A percentile compares a stretch with the other conserved stretches of the same genome.
Evolutionary conservation across 2,888 invertebrate genomes (phyloP).

Genomic region (Parnassius mnemosyne): DNA sequence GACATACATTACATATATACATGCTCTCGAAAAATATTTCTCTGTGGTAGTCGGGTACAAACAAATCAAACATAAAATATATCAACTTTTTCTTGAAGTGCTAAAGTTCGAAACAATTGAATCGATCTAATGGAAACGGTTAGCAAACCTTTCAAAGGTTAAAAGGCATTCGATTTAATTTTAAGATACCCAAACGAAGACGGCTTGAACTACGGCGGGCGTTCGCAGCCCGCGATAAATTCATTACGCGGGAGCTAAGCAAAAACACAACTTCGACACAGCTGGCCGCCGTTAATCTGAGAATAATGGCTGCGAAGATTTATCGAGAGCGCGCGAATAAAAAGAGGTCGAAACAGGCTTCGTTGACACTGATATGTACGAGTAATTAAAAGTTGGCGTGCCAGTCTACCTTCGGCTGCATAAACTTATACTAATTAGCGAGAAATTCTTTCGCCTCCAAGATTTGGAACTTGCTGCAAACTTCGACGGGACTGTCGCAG

Average conservation of each 20-base stretch:
- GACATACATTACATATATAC: no score
- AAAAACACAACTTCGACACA: conserved; percentile 53
- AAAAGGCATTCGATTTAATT: not conserved
- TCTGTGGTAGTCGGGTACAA: no score
- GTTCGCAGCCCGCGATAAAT: conserved; percentile 45
- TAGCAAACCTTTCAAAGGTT: not conserved
- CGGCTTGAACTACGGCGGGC: conserved; percentile 14
- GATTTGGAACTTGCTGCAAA: conserved; percentile 70
- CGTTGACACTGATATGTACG: conserved; percentile 51
- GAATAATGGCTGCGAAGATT: conserved; percentile 42
- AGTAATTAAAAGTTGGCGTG: conserved; percentile 71
- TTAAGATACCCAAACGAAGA: not conserved
- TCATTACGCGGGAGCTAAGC: conserved; percentile 48
- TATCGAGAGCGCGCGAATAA: conserved; percentile 36
- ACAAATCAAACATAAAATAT: no score
- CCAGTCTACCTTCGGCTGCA: conserved; percentile 60
- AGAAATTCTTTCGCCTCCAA: conserved; percentile 72
- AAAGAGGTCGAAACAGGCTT: conserved; percentile 42
- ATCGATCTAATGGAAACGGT: no score
- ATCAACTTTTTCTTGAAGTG: no score
- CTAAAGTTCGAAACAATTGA: no score
- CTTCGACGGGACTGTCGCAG: conserved; percentile 69
- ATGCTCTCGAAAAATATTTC: no score
- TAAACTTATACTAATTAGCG: conserved; percentile 78
- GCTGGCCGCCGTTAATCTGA: conserved; percentile 48